Conservation (phyloP, 2,797 vertebrate genomes). For the Sorex maritimensis region DNA sequence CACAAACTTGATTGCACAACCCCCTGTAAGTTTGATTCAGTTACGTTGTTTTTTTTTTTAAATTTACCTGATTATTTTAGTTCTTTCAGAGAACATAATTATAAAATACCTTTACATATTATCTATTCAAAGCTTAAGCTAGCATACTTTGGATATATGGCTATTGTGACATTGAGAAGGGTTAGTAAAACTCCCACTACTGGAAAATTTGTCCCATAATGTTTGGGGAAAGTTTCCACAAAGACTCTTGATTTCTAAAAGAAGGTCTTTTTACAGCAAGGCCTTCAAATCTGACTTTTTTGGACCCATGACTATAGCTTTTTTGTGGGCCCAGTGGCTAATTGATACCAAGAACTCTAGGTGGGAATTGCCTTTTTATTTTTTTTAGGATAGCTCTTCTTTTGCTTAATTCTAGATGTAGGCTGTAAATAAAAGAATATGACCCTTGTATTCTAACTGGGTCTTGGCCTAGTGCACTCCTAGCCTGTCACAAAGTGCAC, state of each 20-base stretch:
- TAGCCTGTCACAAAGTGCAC: not conserved
- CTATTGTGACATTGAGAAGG: not conserved
- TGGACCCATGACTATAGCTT: not conserved
- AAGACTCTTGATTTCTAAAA: not conserved
- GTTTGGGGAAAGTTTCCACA: not conserved
- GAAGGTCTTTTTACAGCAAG: not conserved
- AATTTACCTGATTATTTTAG: not conserved
- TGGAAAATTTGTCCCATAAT: not conserved
- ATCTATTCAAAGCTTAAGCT: not conserved
- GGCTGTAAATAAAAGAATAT: not conserved
- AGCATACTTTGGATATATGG: not conserved
- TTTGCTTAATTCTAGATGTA: not conserved
- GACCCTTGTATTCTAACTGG: not conserved
- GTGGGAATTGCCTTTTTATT: not conserved
- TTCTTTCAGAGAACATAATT: conserved; percentile 25
- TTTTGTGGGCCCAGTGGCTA: not conserved
- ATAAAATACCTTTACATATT: conserved; percentile 12
- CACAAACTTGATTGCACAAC: conserved; percentile 92
- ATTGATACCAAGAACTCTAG: not conserved
- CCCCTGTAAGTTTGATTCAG: conserved; percentile 89
- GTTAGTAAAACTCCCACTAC: conserved; percentile 31
- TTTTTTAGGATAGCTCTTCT: not conserved
- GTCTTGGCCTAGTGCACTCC: not conserved
- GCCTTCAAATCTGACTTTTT: not conserved
- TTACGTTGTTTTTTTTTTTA: not conserved